These are phyloP conservation scores for Gobionotothen gibberifrons DNA, from an alignment of 2,797 vertebrate species.

Conservation along the genomic window DNA sequence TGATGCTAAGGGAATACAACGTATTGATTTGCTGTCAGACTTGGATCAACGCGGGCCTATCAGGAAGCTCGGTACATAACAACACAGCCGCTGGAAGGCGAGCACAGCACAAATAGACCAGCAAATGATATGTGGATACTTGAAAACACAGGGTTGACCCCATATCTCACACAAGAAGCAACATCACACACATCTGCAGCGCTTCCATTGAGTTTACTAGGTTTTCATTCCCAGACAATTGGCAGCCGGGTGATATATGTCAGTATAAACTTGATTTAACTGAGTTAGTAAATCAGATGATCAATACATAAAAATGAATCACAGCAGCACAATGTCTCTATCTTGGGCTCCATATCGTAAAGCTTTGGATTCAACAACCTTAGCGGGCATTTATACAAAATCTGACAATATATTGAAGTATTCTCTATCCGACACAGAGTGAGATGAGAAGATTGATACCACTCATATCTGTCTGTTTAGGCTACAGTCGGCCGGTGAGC, in stretches of 20 bases:
- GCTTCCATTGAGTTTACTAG: conserved; percentile 44
- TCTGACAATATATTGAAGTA: not conserved
- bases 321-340: not conserved
- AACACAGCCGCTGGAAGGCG: conserved; percentile 42
- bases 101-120: conserved; percentile 53
- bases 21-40: conserved; percentile 80
- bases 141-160: conserved; percentile 60
- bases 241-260: conserved; percentile 53
- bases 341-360: conserved; percentile 5
- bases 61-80: conserved; percentile 53
- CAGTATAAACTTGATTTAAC: conserved; percentile 40
- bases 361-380: not conserved
- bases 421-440: not conserved
- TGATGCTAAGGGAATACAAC: conserved; percentile 67
- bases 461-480: not conserved
- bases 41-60: conserved; percentile 67
- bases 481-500: not conserved
- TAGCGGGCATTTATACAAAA: not conserved
- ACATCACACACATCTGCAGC: conserved; percentile 39
- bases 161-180: conserved; percentile 41
- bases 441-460: not conserved
- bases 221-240: conserved; percentile 47
- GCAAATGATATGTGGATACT: conserved; percentile 54
- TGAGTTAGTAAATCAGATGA: conserved; percentile 41
- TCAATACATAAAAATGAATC: conserved; percentile 45